Base-by-base conservation (phyloP, 2,113 vertebrate genomes). In the Dasyurus viverrinus region DNA sequence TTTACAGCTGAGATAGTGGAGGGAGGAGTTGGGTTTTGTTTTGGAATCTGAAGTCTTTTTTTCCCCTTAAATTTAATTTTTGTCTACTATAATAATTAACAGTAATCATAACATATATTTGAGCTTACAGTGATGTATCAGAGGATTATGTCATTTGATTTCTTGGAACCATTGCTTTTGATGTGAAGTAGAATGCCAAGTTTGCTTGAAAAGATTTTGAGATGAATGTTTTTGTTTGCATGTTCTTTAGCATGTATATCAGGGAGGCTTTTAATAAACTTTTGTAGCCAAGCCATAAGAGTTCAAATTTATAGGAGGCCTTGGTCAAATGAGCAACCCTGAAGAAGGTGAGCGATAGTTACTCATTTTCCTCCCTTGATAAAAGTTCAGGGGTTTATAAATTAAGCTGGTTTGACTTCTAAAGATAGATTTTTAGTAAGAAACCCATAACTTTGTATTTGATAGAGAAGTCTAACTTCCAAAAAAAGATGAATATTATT, bases 381-480 rank as follows among this genome's bases (percentile, higher is more conserved):
- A 91, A 47, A 95, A 89, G 94, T 95, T 92, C 90, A 91, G 54
- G 89, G 46, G 89, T 90, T 4, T 84, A 10, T 54, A 90, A 92
- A 60, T 92, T 91, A 94, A 94, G 90, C 54, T 60, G 50, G 8
- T 57, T 93, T 95, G 95, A 94, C 93, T 97, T 90, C 53, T 94
- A 90, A 93, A 95, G 92, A 91, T 95, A 50, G 93, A 22, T 36
- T 55, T 36, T 96, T 93, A 96, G 89, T 36, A 90, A 93, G 95
- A 95, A 53, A 90, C 7, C 7, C 7, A 8, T 94, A 89, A 93
- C 94, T 96, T 95, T 27, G 53, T 36, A 94, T 53, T 94, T 94
- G 92, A 50, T 68, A 96, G 92, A 36, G 24, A 76, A 93, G 53
- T 94, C 52, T n/a, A 94, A 26, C 90, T 94, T 94, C 52, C 89